phyloP scores from a whole-genome alignment of 2,888 invertebrate genomes.

The Drosophila picticornis region DNA sequence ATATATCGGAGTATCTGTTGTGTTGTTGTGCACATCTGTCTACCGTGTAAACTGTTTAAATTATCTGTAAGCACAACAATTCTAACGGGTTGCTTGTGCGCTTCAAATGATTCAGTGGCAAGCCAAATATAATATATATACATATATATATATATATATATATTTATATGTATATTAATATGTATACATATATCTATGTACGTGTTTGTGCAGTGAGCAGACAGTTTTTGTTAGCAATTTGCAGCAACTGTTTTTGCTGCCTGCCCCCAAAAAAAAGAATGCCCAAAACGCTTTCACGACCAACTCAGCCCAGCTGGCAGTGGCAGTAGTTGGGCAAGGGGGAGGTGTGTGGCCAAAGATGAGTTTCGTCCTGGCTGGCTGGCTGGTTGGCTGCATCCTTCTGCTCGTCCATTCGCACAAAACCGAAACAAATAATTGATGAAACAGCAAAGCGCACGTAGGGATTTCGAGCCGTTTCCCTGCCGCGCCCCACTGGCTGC shows the following conservation, averaged over 20 bases:
- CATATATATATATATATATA: not conserved
- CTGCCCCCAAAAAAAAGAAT: slow-evolving; percentile 48
- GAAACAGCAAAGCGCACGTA: slow-evolving; percentile 81
- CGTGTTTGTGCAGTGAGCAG: slow-evolving; percentile 27
- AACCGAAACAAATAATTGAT: slow-evolving; percentile 82
- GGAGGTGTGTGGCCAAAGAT: not conserved
- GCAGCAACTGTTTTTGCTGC: slow-evolving; percentile 18
- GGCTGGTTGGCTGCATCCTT: slow-evolving; percentile 38
- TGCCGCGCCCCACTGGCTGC: not conserved
- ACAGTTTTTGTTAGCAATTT: slow-evolving; percentile 39
- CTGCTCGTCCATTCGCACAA: slow-evolving; percentile 72
- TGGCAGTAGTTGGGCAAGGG: not conserved
- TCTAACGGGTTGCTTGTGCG: slow-evolving; percentile 29
- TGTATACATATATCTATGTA: not conserved
- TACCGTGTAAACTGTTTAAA: slow-evolving; percentile 37
- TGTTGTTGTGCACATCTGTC: slow-evolving; percentile 4
- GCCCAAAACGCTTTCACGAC: slow-evolving; percentile 51
- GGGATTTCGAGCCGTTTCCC: slow-evolving; percentile 69
- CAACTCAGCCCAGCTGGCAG: slow-evolving; percentile 8
- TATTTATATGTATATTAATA: not conserved
- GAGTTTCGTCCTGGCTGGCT: slow-evolving; percentile 15
- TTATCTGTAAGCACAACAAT: slow-evolving; percentile 43
- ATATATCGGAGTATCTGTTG: not conserved
- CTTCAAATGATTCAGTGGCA: slow-evolving; percentile 41
- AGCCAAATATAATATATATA: slow-evolving; percentile 22